Base-by-base conservation (phyloP, 2,113 vertebrate genomes). In the Passer domesticus region DNA sequence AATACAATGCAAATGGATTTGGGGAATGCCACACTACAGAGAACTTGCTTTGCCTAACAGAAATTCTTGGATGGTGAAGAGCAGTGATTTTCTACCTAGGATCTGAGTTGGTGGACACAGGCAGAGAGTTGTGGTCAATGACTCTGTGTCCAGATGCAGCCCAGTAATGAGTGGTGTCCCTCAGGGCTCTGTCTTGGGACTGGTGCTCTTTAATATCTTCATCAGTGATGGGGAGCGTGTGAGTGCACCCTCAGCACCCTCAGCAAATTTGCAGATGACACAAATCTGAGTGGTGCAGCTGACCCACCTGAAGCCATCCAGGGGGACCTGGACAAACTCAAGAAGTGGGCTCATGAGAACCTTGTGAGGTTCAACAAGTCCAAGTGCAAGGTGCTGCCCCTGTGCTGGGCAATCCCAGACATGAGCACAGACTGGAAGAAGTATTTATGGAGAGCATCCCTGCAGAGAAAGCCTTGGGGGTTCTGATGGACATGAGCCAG, bases 1-100 rank as follows among this genome's bases (percentile, higher is more conserved):
- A 89, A 62, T 11, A 56, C 17, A 35, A 5, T 24, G 11, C 10
- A 23, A 0, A 0, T 25, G 39, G 25, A 39, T 77, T 68, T 84
- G 23, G 6, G 7, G 6, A 89, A 58, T 39, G 8, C 6, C 23
- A 28, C 12, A 46, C 9, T 46, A 8, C 0, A 0, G 24, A 70
- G 69, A 73, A 6, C 18, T 80, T 53, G 49, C 47, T 83, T 63
- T 87, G 58, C 46, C 22, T 46, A n/a, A 44, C 12, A 41, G 37
- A 28, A 78, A 39, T 78, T 55, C 53, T 58, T 66, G 46, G 37
- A 41, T 72, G 25, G 22, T 52, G 33, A 75, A 84, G 16, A 67
- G 44, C 30, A 50, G 30, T 4, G 5, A 49, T 69, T 94, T 92
- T 75, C 49, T 76, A 11, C 44, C 31, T 49, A 11, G 44, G 53